phyloP scores from a whole-genome alignment of 2,888 invertebrate species.

The Noctua janthina region DNA sequence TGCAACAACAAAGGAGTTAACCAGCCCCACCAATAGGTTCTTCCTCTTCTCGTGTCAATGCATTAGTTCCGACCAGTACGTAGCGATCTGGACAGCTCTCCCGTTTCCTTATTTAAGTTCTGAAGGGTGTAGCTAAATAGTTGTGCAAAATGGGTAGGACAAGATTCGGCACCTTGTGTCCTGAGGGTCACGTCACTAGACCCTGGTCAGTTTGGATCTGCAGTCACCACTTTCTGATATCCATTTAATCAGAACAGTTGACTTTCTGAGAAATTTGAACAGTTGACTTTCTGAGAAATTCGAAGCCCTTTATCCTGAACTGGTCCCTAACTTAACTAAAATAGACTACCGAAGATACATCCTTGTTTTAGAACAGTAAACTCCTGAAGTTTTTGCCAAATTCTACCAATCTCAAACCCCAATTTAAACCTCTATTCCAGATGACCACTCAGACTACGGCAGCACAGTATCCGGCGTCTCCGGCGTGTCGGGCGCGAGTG shows the following conservation, averaged over 20 bases:
- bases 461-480: slow-evolving; percentile 91
- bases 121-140: background rate
- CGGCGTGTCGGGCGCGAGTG: slow-evolving; percentile 88
- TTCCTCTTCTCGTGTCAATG: background rate
- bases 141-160: background rate
- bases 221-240: background rate
- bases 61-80: background rate
- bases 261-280: slow-evolving; percentile 2
- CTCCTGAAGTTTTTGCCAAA: background rate
- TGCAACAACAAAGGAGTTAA: background rate
- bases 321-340: background rate
- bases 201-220: background rate
- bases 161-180: background rate
- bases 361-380: background rate
- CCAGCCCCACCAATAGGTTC: background rate
- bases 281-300: background rate
- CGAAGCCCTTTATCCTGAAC: background rate
- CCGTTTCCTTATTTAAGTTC: background rate
- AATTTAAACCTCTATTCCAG: slow-evolving; percentile 78
- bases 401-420: background rate
- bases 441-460: slow-evolving; percentile 93
- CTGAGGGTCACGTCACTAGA: background rate
- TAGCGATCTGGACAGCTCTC: background rate
- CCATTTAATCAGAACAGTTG: background rate
- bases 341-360: background rate